Evolutionary conservation across 2,888 invertebrate species (phyloP).

Genomic region (Caenorhabditis sulstoni): DNA sequence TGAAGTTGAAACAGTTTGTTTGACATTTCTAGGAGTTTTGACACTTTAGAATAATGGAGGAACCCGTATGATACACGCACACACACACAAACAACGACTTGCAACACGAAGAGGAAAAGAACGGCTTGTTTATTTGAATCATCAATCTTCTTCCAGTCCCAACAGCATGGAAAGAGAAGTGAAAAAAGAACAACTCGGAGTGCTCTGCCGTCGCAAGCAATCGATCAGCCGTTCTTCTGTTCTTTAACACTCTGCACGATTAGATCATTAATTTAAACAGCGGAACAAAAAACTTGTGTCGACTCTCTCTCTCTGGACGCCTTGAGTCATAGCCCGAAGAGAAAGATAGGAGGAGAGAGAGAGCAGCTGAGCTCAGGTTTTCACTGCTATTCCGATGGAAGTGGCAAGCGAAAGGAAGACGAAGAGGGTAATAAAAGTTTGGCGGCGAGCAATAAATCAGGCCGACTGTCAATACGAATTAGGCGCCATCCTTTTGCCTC

Average conservation of each 20-base stretch:
- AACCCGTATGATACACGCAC: neutral
- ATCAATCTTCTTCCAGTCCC: slow-evolving; percentile 47
- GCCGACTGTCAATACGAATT: slow-evolving; percentile 54
- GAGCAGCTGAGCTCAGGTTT: slow-evolving; percentile 42
- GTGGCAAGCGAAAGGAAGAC: slow-evolving; percentile 16
- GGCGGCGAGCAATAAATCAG: slow-evolving; percentile 52
- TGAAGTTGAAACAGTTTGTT: neutral
- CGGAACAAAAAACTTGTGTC: slow-evolving; percentile 45
- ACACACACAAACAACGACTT: slow-evolving; percentile 4
- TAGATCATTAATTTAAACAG: slow-evolving; percentile 55
- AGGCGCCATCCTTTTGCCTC: slow-evolving; percentile 23
- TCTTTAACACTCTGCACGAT: slow-evolving; percentile 50
- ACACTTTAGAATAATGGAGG: slow-evolving; percentile 2
- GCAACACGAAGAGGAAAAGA: slow-evolving; percentile 35
- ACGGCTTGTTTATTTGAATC: slow-evolving; percentile 43
- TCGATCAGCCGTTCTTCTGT: slow-evolving; percentile 54
- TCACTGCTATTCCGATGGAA: slow-evolving; percentile 33
- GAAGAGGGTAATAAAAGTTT: slow-evolving; percentile 51
- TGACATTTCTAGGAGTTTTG: neutral
- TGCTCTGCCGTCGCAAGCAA: slow-evolving; percentile 24
- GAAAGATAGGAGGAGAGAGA: no score
- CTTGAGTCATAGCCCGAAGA: slow-evolving; percentile 40
- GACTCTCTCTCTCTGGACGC: slow-evolving; percentile 14
- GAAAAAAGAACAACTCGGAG: slow-evolving; percentile 34
- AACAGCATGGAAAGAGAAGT: slow-evolving; percentile 12